phyloP scores from a whole-genome alignment of 1,140 invertebrate genomes.

The Drosophila lini region DNA sequence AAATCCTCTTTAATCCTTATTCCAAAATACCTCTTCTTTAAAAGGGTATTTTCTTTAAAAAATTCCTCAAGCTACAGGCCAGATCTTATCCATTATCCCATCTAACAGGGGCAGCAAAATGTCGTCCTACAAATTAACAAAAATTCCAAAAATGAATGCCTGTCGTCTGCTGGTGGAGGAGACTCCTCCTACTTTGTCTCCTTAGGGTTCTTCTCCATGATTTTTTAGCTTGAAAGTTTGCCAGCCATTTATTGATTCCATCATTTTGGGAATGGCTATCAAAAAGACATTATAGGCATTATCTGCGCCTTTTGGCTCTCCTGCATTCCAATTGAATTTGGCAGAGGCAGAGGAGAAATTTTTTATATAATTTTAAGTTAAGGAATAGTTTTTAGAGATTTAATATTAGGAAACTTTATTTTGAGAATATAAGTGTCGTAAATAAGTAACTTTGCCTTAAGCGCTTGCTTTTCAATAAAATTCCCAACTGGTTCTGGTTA shows the following conservation, averaged over 20 bases:
- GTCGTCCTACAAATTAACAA: constrained; percentile 80
- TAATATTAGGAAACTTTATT: not conserved
- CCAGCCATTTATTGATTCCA: constrained; percentile 62
- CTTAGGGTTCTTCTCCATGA: constrained; percentile 8
- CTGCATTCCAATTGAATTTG: constrained; percentile 7
- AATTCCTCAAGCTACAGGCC: not conserved
- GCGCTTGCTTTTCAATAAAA: not conserved
- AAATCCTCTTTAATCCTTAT: not conserved
- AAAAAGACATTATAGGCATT: constrained; percentile 49
- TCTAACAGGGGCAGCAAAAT: constrained; percentile 69
- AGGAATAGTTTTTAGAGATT: no score
- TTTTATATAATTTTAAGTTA: constrained; percentile 9
- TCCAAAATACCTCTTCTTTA: not conserved
- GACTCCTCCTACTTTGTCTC: constrained; percentile 38
- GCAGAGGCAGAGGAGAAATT: constrained; percentile 1
- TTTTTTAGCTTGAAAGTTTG: constrained; percentile 26
- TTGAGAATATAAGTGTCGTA: not conserved
- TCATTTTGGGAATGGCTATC: constrained; percentile 71
- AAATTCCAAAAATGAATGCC: constrained; percentile 73
- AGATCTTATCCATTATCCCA: constrained; percentile 3
- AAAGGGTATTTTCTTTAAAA: constrained; percentile 10
- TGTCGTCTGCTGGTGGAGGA: constrained; percentile 36
- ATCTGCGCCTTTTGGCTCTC: not conserved
- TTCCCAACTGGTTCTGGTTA: not conserved
- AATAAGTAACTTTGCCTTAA: no score